Evolutionary conservation across 1,140 invertebrate genomes (phyloP), one percentile per base, ranked within the genome.

Genomic region (Limonius californicus): DNA sequence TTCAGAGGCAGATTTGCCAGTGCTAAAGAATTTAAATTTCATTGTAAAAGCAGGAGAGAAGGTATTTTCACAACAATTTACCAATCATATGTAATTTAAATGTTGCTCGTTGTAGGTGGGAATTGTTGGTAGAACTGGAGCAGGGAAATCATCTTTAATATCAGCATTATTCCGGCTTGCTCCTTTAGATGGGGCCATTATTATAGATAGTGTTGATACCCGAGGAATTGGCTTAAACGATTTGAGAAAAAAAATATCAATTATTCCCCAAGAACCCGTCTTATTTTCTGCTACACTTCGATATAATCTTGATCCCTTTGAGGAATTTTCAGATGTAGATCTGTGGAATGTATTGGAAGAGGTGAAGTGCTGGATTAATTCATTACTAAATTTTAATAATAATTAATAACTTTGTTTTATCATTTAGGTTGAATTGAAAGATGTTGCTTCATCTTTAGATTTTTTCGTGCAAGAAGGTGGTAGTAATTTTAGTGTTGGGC

Each of bases 241-340:
- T 14, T 75, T 95, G 0, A 78, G 92, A 39, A 81, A 82, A 0
- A 83, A 83, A 57, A 84, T 94, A 7, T 86, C 94, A 14, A 95
- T 95, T 70, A 95, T 96, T 77, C 89, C 90, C 54, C 89, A 91
- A 80, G 91, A 95, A 81, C 91, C 90, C 1, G 88, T 93, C 61
- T 78, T 94, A 55, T 94, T 94, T 78, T 90, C 89, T 35, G 91
- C 91, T 53, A 88, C 85, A 57, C 73, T 94, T 64, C 81, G 87
- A 47, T 79, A 87, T 72, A 90, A 94, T 79, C 81, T 95, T 14
- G 92, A 95, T 81, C 92, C 92, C 0, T 93, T 92, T 72, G 80
- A 85, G 57, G 74, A 77, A 6, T 84, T 87, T 75, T 80, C 83
- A 6, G 92, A 95, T 68, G 85, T 86, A 0, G 84, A 90, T 32